phyloP scores from a whole-genome alignment of 2,797 vertebrate genomes.

The Sebastes miniatus region DNA sequence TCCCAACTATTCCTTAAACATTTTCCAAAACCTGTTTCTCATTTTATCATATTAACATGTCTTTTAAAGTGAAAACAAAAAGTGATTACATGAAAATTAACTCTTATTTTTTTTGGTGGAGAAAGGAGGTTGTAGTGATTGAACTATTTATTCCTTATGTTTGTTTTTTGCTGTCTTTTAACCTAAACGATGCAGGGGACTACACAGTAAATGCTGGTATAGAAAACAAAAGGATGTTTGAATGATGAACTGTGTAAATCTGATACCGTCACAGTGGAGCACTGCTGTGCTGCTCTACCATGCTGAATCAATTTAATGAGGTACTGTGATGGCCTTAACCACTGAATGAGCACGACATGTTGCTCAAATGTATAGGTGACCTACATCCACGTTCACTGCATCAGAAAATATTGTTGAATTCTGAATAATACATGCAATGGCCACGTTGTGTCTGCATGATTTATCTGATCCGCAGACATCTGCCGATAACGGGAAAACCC shows the following conservation, averaged over 20 bases:
- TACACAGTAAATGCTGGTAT: neutral
- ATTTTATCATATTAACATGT: neutral
- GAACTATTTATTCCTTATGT: constrained; percentile 1
- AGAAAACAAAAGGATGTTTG: neutral
- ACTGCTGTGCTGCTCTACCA: neutral
- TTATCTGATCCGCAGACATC: constrained; percentile 1
- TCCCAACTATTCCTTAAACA: neutral
- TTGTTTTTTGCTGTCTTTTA: neutral
- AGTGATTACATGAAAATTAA: neutral
- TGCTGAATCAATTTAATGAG: constrained; percentile 31
- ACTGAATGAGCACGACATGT: constrained; percentile 22
- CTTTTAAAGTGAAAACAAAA: neutral
- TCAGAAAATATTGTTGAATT: constrained; percentile 8
- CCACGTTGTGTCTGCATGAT: neutral
- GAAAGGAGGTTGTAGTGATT: neutral
- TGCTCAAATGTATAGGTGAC: constrained; percentile 27
- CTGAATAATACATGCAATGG: constrained; percentile 16
- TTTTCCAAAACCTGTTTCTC: neutral
- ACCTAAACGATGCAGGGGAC: neutral
- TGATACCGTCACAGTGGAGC: neutral
- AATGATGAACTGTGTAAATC: neutral
- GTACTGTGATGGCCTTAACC: constrained; percentile 14
- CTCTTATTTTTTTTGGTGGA: neutral
- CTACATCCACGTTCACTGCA: constrained; percentile 18
- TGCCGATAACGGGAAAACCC: neutral